Conservation (phyloP, 2,797 vertebrate species). For the Sternotherus odoratus region DNA sequence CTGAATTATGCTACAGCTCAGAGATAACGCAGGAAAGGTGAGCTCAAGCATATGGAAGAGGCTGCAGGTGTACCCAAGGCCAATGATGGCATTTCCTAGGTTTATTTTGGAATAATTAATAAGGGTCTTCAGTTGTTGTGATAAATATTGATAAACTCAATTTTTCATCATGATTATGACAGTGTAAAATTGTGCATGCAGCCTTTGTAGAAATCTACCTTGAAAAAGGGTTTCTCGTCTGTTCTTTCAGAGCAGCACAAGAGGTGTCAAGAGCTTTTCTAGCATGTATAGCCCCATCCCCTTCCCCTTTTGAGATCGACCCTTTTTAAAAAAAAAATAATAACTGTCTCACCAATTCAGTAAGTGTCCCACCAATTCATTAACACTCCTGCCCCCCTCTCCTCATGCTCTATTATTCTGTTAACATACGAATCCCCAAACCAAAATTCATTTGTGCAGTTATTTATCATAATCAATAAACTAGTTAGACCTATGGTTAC, state of each 20-base stretch:
- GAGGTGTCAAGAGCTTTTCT: background rate
- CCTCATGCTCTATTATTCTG: background rate
- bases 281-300: background rate
- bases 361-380: background rate
- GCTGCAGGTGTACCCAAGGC: background rate
- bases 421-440: background rate
- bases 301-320: background rate
- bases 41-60: conserved; percentile 34
- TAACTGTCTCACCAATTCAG: background rate
- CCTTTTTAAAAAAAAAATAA: background rate
- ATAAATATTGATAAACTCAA: background rate
- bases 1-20: conserved; percentile 64
- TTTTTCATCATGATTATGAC: background rate
- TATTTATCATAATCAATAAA: background rate
- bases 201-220: background rate
- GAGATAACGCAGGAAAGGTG: conserved; percentile 23
- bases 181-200: background rate
- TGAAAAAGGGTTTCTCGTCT: conserved; percentile 5
- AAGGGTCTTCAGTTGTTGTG: background rate
- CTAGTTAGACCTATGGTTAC: conserved; percentile 6
- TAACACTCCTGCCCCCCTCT: background rate
- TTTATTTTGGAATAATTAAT: conserved; percentile 10
- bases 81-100: conserved; percentile 1
- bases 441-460: conserved; percentile 16
- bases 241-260: background rate